These are phyloP conservation scores for Collichthys lucidus DNA, from an alignment of 2,113 vertebrate genomes.

Conservation along the genomic window DNA sequence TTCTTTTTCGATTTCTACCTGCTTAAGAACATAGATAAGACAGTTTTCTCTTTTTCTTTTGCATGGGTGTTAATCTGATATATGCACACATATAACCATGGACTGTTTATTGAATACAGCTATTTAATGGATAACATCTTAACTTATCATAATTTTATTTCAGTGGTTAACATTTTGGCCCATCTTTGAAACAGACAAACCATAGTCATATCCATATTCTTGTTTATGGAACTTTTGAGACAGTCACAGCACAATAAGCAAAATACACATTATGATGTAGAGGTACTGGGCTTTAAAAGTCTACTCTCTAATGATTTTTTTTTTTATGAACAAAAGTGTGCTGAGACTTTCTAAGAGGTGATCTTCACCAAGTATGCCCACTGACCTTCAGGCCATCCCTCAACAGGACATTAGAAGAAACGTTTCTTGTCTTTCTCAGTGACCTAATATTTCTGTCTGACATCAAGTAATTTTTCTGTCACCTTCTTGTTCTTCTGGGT, in stretches of 20 bases:
- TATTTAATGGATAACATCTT: slow-evolving; percentile 11
- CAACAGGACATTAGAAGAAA: slow-evolving; percentile 38
- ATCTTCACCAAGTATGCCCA: slow-evolving; percentile 29
- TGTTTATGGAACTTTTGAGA: slow-evolving; percentile 82
- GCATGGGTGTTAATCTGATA: slow-evolving; percentile 74
- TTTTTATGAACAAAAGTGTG: slow-evolving; percentile 51
- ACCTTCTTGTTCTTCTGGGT: slow-evolving; percentile 44
- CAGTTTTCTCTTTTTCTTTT: slow-evolving; percentile 33
- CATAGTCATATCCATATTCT: slow-evolving; percentile 45
- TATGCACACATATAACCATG: slow-evolving; percentile 36
- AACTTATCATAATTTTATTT: slow-evolving; percentile 38
- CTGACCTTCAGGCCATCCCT: slow-evolving; percentile 42
- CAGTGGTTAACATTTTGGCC: slow-evolving; percentile 49
- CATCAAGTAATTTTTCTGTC: slow-evolving; percentile 48
- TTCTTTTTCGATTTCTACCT: slow-evolving; percentile 14
- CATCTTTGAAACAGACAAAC: slow-evolving; percentile 39
- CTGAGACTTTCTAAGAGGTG: slow-evolving; percentile 78
- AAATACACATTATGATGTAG: neutral
- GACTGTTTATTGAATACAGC: slow-evolving; percentile 38
- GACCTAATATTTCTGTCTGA: slow-evolving; percentile 60
- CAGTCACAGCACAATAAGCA: slow-evolving; percentile 81
- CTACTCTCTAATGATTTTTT: neutral
- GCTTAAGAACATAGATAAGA: slow-evolving; percentile 1
- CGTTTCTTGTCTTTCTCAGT: slow-evolving; percentile 40
- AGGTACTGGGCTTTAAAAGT: slow-evolving; percentile 9